Base-by-base conservation (phyloP, 2,113 vertebrate species). In the Hippopotamus amphibius region DNA sequence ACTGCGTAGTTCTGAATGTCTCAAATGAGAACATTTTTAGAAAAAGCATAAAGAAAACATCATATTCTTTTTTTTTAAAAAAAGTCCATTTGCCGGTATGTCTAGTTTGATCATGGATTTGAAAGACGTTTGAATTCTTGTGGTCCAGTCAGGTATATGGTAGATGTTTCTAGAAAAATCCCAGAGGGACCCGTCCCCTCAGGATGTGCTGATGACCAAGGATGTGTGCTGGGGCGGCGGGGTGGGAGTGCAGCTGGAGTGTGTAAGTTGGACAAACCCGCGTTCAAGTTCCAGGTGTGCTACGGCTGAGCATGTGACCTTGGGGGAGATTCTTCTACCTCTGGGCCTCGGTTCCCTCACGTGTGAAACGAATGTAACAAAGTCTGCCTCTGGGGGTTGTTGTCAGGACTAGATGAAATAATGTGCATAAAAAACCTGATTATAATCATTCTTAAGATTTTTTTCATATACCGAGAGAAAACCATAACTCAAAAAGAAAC, bases 71-170 rank as follows among this genome's bases (percentile, higher is more conserved):
- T 74, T 1, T 37, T 37, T 2, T 22, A 48, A 28, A 46, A 41
- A 55, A 83, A 76, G 24, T 48, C 61, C 17, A 8, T 71, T 76
- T 87, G 4, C 5, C 30, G 43, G 0, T 74, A 33, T 33, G 61
- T 89, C 86, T 61, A 33, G 63, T 83, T 37, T 10, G 4, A 16
- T 90, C 53, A 59, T 48, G 28, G 17, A 74, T 68, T 61, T 79
- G 74, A 74, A 63, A 97, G 48, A 74, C 69, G 50, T 76, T 37
- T 68, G 59, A 68, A 17, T 88, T 69, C 21, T 69, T 43, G 24
- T 37, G 26, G n/a, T 68, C 21, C 43, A 1, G 61, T 66, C 33
- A 21, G 74, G 33, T 80, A 43, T 46, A 15, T 21, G 24, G 21
- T 66, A 53, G 85, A 63, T 69, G 15, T 69, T 41, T 76, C 53